phyloP scores from a whole-genome alignment of 2,113 vertebrate species.

The Danionella cerebrum region DNA sequence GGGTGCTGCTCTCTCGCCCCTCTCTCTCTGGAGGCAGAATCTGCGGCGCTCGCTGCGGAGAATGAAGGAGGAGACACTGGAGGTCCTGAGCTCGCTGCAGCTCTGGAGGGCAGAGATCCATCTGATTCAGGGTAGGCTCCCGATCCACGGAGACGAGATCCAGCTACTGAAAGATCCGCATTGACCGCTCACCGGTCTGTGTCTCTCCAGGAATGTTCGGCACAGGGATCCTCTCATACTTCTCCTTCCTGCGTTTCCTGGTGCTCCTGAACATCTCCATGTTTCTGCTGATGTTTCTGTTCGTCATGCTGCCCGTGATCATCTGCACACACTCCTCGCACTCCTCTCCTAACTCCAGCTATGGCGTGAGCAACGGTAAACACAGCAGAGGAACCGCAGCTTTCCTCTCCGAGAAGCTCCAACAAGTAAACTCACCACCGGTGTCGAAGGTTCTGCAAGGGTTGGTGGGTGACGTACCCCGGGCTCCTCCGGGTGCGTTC shows the following conservation, averaged over 20 bases:
- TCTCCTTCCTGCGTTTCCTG: slow-evolving; percentile 90
- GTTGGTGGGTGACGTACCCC: too few relatives aligned
- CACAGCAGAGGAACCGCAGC: too few relatives aligned
- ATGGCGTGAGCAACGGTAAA: slow-evolving; percentile 38
- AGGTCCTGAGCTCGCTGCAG: slow-evolving; percentile 62
- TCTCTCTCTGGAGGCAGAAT: slow-evolving; percentile 68
- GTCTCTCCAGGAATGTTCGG: slow-evolving; percentile 82
- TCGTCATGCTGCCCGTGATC: slow-evolving; percentile 76
- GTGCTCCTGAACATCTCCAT: slow-evolving; percentile 84
- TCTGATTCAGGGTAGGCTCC: slow-evolving; percentile 60
- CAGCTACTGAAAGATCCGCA: too few relatives aligned
- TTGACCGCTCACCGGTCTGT: too few relatives aligned
- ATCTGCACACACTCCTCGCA: slow-evolving; percentile 57
- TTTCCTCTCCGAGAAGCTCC: too few relatives aligned
- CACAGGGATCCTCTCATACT: slow-evolving; percentile 89
- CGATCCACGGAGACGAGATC: too few relatives aligned
- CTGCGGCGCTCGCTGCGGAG: slow-evolving; percentile 64
- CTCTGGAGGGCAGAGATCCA: slow-evolving; percentile 84
- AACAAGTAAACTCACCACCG: too few relatives aligned
- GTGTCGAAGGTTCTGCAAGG: too few relatives aligned
- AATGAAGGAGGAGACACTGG: slow-evolving; percentile 53
- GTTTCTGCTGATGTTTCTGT: slow-evolving; percentile 82
- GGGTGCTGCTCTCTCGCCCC: slow-evolving; percentile 49
- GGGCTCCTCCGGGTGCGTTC: too few relatives aligned
- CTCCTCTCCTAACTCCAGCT: slow-evolving; percentile 65